phyloP scores from a whole-genome alignment of 2,888 invertebrate species.

The Pycnomerus fuliginosus region DNA sequence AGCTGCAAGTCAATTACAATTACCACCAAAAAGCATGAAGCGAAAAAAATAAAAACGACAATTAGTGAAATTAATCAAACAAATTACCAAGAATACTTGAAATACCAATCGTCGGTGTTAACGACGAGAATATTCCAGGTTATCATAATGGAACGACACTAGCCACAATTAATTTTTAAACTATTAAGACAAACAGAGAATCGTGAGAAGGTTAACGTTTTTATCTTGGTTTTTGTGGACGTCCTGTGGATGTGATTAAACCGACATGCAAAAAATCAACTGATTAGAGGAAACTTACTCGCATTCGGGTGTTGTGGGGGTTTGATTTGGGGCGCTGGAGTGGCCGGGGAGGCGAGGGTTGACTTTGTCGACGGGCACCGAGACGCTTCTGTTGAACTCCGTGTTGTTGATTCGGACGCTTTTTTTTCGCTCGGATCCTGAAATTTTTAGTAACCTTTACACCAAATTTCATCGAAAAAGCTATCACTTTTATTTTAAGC shows the following conservation, averaged over 20 bases:
- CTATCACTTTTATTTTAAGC: not conserved
- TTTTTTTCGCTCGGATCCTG: conserved; percentile 71
- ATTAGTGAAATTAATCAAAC: conserved; percentile 2
- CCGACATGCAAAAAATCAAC: conserved; percentile 17
- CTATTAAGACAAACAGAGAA: conserved; percentile 13
- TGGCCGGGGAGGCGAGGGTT: conserved; percentile 56
- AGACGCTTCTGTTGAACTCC: conserved; percentile 84
- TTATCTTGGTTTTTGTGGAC: conserved; percentile 29
- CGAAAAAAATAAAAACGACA: conserved; percentile 26
- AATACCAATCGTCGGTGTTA: conserved; percentile 42
- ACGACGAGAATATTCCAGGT: conserved; percentile 38
- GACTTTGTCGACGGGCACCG: conserved; percentile 79
- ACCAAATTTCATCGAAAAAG: not conserved
- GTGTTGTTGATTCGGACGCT: conserved; percentile 63
- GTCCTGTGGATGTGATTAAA: conserved; percentile 26
- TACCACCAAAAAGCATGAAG: conserved; percentile 27
- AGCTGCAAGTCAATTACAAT: conserved; percentile 45
- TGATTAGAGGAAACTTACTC: conserved; percentile 59
- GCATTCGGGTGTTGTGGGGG: conserved; percentile 68
- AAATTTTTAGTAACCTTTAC: not conserved
- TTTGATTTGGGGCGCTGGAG: conserved; percentile 58
- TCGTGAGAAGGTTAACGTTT: conserved; percentile 14
- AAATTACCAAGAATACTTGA: conserved; percentile 43
- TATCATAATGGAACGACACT: conserved; percentile 32
- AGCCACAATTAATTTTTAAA: too few relatives aligned